Conservation (phyloP, 2,797 vertebrate species). For the Pangasius larnaudii region DNA sequence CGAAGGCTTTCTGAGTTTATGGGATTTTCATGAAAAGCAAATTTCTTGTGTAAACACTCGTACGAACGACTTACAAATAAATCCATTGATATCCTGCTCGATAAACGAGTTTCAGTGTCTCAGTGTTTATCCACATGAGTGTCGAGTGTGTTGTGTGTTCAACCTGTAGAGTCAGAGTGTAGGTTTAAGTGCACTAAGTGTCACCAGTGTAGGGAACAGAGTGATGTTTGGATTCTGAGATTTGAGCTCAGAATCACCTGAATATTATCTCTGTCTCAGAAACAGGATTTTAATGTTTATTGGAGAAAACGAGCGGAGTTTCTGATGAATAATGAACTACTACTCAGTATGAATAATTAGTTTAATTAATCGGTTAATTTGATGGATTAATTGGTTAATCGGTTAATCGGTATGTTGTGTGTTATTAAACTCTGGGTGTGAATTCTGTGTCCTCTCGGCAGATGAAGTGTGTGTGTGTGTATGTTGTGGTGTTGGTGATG, state of each 20-base stretch:
- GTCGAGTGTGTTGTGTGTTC: too few relatives aligned
- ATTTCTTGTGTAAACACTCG: too few relatives aligned
- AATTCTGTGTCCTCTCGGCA: conserved; percentile 16
- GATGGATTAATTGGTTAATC: neutral
- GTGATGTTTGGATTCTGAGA: too few relatives aligned
- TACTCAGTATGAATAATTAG: neutral
- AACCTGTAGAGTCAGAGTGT: too few relatives aligned
- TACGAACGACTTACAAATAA: too few relatives aligned
- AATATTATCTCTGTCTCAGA: too few relatives aligned
- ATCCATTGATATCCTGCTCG: neutral
- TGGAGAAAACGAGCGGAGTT: neutral
- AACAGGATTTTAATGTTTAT: neutral
- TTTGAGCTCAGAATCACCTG: too few relatives aligned
- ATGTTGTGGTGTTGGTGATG: conserved; percentile 33
- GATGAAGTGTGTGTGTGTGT: conserved; percentile 30
- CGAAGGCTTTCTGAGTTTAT: too few relatives aligned
- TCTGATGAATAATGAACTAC: neutral
- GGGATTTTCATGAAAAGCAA: too few relatives aligned
- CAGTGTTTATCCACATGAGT: too few relatives aligned
- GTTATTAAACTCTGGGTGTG: neutral
- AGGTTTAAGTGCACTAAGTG: too few relatives aligned
- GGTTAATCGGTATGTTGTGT: neutral
- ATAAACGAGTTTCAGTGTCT: neutral
- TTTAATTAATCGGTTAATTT: neutral
- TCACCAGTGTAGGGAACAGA: too few relatives aligned